phyloP scores from a whole-genome alignment of 2,113 vertebrate genomes.

The Tricholaema leucomelas region DNA sequence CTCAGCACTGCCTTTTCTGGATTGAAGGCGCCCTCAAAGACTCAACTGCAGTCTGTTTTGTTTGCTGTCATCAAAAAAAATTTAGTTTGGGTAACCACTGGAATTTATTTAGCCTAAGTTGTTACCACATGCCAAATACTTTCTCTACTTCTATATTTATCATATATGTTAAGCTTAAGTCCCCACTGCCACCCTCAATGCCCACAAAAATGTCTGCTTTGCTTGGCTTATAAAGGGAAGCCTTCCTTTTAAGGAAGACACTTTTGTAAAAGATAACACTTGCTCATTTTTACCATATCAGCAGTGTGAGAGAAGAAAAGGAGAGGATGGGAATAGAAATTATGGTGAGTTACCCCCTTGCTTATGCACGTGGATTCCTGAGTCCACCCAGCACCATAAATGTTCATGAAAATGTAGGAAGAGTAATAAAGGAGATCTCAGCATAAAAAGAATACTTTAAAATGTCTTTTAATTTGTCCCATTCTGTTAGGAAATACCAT shows the following conservation, averaged over 20 bases:
- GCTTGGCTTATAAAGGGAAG: not conserved
- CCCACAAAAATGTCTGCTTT: slow-evolving; percentile 57
- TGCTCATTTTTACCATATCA: not conserved
- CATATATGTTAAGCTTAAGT: slow-evolving; percentile 23
- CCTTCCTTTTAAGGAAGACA: not conserved
- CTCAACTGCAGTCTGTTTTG: not conserved
- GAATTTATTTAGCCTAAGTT: slow-evolving; percentile 40
- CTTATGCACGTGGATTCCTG: not conserved
- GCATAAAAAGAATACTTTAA: not conserved
- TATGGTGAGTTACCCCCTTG: not conserved
- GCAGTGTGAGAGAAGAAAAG: not conserved
- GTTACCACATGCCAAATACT: slow-evolving; percentile 21
- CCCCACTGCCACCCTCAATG: not conserved
- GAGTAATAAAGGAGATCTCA: not conserved
- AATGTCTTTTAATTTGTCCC: not conserved
- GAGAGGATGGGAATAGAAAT: not conserved
- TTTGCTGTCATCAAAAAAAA: not conserved
- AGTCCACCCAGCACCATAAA: not conserved
- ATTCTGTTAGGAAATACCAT: not conserved
- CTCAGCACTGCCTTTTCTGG: not conserved
- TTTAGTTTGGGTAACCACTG: slow-evolving; percentile 16
- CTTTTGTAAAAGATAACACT: not conserved
- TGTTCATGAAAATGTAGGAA: not conserved
- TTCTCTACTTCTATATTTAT: slow-evolving; percentile 51
- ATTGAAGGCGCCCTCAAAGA: not conserved